Base-by-base conservation (phyloP, 2,113 vertebrate genomes). In the Panurus biarmicus region DNA sequence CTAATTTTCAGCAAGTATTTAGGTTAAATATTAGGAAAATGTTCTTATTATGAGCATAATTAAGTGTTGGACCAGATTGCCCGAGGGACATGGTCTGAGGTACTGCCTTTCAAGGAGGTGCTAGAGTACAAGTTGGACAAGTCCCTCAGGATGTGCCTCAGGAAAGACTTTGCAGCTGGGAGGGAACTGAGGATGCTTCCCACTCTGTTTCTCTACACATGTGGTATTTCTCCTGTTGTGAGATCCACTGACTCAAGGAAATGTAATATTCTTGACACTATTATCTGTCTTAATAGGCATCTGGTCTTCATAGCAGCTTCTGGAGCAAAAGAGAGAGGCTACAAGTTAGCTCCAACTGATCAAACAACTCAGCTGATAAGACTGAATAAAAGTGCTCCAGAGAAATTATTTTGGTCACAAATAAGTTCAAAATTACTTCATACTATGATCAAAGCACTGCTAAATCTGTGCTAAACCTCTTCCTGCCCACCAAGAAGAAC, bases 401-500 rank as follows among this genome's bases (percentile, higher is more conserved):
- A 83, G 9, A 77, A 76, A 31, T 60, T 75, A 62, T 76, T 82
- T 24, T 66, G 45, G 88, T 89, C 36, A 62, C 81, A 93, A 40
- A 10, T 62, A 88, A 81, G n/a, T 81, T 94, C 54, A 88, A 72
- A 90, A 89, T 85, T 0, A 86, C 92, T 94, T 86, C 70, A 93
- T 58, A 69, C 67, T 35, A 58, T 0, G 51, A 94, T 93, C 90
- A 94, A 95, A 95, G 94, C 51, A 62, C 7, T 48, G 23, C 51
- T 85, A 89, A 94, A 82, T 64, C 48, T 78, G 42, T 77, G 82
- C 48, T 87, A 95, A 85, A 86, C 70, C 85, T 95, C 80, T 60
- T 95, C 76, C 84, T 89, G 69, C 66, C 91, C 93, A 90, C 75
- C 9, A 14, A 93, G 83, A 81, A 85, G 76, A 71, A 79, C 54